These are phyloP conservation scores for Malthinus flaveolus DNA, from an alignment of 2,888 invertebrate genomes.

Conservation along the genomic window DNA sequence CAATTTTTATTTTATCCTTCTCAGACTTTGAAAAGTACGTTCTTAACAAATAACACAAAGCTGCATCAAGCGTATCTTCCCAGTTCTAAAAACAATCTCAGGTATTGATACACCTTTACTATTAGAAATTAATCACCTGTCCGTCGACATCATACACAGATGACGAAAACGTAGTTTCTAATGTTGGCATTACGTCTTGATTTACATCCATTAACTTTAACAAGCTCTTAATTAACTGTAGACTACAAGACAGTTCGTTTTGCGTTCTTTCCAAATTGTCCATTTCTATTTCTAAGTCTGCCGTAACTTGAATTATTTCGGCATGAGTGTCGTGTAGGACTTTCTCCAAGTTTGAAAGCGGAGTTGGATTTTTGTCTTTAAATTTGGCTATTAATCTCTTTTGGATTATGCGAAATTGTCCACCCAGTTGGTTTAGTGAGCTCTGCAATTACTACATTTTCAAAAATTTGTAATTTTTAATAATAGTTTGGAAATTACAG, in stretches of 20 bases:
- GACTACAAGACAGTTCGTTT: conserved; percentile 44
- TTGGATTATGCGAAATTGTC: conserved; percentile 78
- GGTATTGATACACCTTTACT: not conserved
- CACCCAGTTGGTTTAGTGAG: conserved; percentile 61
- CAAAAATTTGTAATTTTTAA: not conserved
- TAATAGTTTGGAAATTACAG: too few relatives aligned
- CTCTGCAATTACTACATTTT: conserved; percentile 50
- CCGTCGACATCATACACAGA: conserved; percentile 45
- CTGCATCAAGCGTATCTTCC: conserved; percentile 76
- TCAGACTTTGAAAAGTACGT: conserved; percentile 66
- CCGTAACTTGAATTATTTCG: conserved; percentile 59
- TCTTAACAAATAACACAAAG: conserved; percentile 66
- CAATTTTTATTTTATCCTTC: conserved; percentile 64
- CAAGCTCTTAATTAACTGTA: conserved; percentile 43
- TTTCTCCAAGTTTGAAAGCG: conserved; percentile 71
- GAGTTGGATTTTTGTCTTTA: conserved; percentile 76
- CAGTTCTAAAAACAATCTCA: conserved; percentile 64
- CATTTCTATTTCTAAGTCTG: conserved; percentile 56
- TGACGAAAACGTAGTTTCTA: conserved; percentile 44
- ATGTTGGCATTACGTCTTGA: conserved; percentile 36
- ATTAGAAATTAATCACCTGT: conserved; percentile 40
- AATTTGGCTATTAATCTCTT: conserved; percentile 75
- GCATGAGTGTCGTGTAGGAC: conserved; percentile 72
- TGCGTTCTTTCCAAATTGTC: conserved; percentile 45
- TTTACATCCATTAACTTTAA: conserved; percentile 44